Evolutionary conservation across 2,113 vertebrate species (phyloP).

Genomic region (Sylvia atricapilla): DNA sequence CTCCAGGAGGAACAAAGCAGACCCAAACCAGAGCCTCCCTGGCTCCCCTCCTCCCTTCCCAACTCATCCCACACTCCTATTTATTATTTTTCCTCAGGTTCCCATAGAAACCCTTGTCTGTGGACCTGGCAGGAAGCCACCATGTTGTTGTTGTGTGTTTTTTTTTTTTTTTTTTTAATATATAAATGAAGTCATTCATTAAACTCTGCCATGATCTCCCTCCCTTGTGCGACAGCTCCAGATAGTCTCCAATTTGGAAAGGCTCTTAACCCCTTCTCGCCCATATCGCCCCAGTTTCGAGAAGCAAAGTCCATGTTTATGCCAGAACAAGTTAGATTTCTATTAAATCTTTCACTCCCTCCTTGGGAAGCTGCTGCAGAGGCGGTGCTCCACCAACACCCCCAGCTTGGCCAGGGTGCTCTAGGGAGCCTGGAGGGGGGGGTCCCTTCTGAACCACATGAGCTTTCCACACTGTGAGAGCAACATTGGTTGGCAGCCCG

Average conservation of each 20-base stretch:
- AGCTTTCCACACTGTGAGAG: neutral
- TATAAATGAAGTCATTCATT: constrained; percentile 72
- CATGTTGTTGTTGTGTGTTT: neutral
- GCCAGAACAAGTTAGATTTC: neutral
- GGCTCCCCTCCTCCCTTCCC: constrained; percentile 10
- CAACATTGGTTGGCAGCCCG: neutral
- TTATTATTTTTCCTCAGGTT: constrained; percentile 63
- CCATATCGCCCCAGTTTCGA: rapidly evolving
- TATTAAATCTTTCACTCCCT: neutral
- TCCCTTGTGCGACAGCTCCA: constrained; percentile 19
- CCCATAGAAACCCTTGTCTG: constrained; percentile 66
- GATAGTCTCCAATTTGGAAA: constrained; percentile 13
- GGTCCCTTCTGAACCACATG: neutral
- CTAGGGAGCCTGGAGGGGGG: neutral
- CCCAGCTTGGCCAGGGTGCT: neutral
- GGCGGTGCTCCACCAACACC: neutral
- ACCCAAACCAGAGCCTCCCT: neutral
- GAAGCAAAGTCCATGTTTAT: neutral
- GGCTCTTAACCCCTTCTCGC: neutral
- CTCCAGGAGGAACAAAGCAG: neutral
- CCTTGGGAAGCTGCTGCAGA: neutral
- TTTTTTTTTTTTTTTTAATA: constrained; percentile 14
- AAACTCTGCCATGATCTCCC: constrained; percentile 47
- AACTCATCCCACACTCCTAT: constrained; percentile 36
- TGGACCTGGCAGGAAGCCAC: constrained; percentile 57